phyloP scores from a whole-genome alignment of 2,797 vertebrate species.

The Lateolabrax maculatus region DNA sequence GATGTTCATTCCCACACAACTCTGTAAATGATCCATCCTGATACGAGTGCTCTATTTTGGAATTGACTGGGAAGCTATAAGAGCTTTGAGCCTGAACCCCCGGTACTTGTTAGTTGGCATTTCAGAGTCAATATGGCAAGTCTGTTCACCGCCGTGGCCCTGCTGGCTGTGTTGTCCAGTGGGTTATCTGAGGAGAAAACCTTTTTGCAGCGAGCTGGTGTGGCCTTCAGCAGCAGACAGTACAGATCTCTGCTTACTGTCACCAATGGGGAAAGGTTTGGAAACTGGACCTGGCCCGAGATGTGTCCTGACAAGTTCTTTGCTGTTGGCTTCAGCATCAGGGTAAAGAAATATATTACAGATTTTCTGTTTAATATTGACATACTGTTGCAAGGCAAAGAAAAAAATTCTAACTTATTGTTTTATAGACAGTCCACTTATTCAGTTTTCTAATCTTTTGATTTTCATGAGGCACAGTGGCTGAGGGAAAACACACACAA shows the following conservation, averaged over 20 bases:
- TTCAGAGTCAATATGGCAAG: conserved; percentile 60
- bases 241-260: conserved; percentile 59
- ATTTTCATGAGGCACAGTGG: background rate
- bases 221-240: conserved; percentile 63
- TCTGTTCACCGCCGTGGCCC: conserved; percentile 29
- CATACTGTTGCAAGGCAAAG: background rate
- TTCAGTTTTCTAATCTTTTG: background rate
- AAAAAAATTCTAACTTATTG: background rate
- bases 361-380: background rate
- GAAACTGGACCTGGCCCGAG: conserved; percentile 79
- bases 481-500: background rate
- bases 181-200: conserved; percentile 53
- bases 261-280: conserved; percentile 78
- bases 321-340: conserved; percentile 80
- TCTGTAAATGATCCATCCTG: conserved; percentile 76
- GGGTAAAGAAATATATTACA: conserved; percentile 65
- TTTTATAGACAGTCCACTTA: background rate
- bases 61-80: conserved; percentile 56
- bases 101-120: conserved; percentile 26
- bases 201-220: conserved; percentile 66
- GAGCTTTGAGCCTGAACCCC: conserved; percentile 12
- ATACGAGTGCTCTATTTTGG: conserved; percentile 28
- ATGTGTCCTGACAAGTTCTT: conserved; percentile 82
- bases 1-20: conserved; percentile 72
- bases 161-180: conserved; percentile 63